Percentiles rank a stretch among this genome's conserved stretches.
Evolutionary conservation across 64 coral and sea anemone genomes (phyloP).

Genomic region (Exaiptasia diaphana): DNA sequence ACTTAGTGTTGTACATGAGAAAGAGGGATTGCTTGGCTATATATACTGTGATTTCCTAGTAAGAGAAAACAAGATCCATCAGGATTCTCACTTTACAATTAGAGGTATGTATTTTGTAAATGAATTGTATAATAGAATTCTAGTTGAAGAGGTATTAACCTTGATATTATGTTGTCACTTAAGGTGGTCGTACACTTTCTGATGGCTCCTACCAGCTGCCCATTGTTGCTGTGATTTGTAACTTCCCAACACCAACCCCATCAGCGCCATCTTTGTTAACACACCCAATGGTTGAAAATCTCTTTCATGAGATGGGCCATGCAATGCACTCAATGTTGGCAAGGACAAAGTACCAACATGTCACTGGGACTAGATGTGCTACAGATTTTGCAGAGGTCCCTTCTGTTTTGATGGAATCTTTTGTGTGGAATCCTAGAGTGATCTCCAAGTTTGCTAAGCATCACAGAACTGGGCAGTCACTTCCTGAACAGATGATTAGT

Average conservation of each 20-base stretch:
- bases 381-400: slow-evolving; percentile 98
- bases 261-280: slow-evolving; percentile 63
- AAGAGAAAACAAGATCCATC: slow-evolving; percentile 80
- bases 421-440: slow-evolving; percentile 87
- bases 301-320: slow-evolving; percentile 99
- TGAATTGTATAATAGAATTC: neutral
- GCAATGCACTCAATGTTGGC: slow-evolving; percentile 98
- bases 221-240: slow-evolving; percentile 85
- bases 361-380: slow-evolving; percentile 85
- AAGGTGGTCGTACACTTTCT: slow-evolving; percentile 74
- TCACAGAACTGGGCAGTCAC: slow-evolving; percentile 76
- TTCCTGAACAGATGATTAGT: slow-evolving; percentile 75
- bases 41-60: slow-evolving; percentile 96
- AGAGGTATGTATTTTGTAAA: slow-evolving; percentile 49
- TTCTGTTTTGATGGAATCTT: slow-evolving; percentile 94
- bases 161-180: neutral
- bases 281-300: slow-evolving; percentile 89
- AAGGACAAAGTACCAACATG: slow-evolving; percentile 91
- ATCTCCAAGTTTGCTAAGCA: slow-evolving; percentile 68
- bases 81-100: slow-evolving; percentile 98
- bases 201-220: slow-evolving; percentile 92
- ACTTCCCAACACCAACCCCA: slow-evolving; percentile 69
- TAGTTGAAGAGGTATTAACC: neutral
- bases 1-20: slow-evolving; percentile 79
- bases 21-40: slow-evolving; percentile 81